phyloP scores from a whole-genome alignment of 1,140 invertebrate species.

The Rhizoglyphus robini region DNA sequence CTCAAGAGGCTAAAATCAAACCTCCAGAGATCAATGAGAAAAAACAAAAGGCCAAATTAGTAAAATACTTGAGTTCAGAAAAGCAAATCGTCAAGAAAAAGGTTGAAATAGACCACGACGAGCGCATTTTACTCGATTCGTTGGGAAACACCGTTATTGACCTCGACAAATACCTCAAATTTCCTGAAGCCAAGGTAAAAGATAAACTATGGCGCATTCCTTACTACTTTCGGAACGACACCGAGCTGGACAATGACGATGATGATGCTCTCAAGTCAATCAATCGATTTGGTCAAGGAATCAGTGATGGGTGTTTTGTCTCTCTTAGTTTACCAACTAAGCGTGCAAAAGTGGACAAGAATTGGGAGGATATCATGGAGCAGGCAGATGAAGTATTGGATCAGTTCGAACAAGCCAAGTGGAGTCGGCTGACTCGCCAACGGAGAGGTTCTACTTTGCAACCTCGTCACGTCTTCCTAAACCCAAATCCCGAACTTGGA shows the following conservation, averaged over 20 bases:
- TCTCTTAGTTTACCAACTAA: not conserved
- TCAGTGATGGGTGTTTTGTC: constrained; percentile 15
- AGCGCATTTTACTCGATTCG: not conserved
- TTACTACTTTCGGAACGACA: not conserved
- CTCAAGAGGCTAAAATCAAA: no score
- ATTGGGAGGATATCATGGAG: not conserved
- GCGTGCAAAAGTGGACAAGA: not conserved
- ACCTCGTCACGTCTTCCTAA: constrained; percentile 8
- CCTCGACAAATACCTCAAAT: constrained; percentile 3
- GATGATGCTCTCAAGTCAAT: not conserved
- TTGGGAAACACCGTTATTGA: not conserved
- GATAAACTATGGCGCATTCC: constrained; percentile 19
- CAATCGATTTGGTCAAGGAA: constrained; percentile 15
- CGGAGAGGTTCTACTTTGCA: constrained; percentile 13
- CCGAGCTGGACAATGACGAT: not conserved
- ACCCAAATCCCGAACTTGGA: constrained; percentile 4
- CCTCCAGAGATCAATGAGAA: no score
- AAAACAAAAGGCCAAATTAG: not conserved
- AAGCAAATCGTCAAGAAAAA: constrained; percentile 10
- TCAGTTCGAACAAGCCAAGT: not conserved
- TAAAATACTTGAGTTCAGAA: constrained; percentile 5
- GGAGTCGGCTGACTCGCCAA: not conserved
- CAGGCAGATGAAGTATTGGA: constrained; percentile 12
- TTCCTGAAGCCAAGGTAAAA: constrained; percentile 2
- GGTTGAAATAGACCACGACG: not conserved